A percentile compares a stretch with the other conserved stretches of the same genome.
Conservation (phyloP, 1,140 invertebrate species). For the Temnothorax longispinosus region DNA sequence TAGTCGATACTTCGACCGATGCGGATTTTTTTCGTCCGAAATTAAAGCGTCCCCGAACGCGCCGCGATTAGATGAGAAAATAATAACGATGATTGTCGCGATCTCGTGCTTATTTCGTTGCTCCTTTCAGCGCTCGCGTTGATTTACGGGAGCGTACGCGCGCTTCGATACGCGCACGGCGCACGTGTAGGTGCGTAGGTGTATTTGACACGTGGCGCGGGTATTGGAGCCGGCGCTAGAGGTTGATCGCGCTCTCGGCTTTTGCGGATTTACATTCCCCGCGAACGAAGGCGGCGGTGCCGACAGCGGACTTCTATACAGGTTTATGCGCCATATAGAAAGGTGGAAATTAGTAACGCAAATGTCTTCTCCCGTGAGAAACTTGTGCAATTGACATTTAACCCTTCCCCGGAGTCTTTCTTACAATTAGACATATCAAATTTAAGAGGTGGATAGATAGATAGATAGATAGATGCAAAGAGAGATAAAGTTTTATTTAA, state of each 20-base stretch:
- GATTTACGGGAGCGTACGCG: not conserved
- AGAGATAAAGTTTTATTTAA: not conserved
- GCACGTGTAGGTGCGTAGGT: constrained; percentile 23
- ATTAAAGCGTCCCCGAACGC: not conserved
- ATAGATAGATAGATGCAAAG: not conserved
- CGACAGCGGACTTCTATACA: not conserved
- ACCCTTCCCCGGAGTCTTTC: not conserved
- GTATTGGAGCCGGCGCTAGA: constrained; percentile 60
- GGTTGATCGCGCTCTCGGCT: constrained; percentile 24
- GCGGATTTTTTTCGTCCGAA: not conserved
- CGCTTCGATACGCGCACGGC: not conserved
- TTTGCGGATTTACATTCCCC: constrained; percentile 76
- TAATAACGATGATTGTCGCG: no score
- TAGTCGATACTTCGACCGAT: not conserved
- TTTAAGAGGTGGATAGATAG: not conserved
- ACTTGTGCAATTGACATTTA: constrained; percentile 20
- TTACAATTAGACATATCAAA: not conserved
- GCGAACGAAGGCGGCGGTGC: constrained; percentile 57
- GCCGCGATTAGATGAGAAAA: not conserved
- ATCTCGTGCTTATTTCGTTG: not conserved
- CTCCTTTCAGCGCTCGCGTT: not conserved
- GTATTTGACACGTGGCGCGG: constrained; percentile 13
- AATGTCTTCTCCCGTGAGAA: constrained; percentile 11
- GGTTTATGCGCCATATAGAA: not conserved
- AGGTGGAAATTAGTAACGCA: constrained; percentile 2